Conservation (phyloP, 2,888 invertebrate species). For the Unio pictorum region DNA sequence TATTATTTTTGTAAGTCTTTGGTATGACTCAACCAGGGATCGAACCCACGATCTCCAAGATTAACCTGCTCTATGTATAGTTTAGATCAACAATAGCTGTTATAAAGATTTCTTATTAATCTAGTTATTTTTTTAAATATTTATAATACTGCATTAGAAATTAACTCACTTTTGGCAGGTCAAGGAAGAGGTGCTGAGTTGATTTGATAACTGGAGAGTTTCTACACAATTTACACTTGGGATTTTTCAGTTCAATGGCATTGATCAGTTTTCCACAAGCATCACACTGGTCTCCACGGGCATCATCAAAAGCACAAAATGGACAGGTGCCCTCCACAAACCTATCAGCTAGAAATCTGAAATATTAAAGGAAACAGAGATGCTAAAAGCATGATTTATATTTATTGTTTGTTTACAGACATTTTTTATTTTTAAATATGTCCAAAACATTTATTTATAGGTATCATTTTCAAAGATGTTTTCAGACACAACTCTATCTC, state of each 20-base stretch:
- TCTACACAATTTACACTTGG: slow-evolving; percentile 91
- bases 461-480: neutral
- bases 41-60: too few relatives aligned
- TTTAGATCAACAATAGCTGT: too few relatives aligned
- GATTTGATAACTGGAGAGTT: slow-evolving; percentile 79
- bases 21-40: too few relatives aligned
- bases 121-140: too few relatives aligned
- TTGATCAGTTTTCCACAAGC: slow-evolving; percentile 96
- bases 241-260: slow-evolving; percentile 87
- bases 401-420: neutral
- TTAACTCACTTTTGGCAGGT: slow-evolving; percentile 85
- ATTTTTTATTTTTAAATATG: neutral
- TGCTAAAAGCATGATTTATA: neutral
- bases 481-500: too few relatives aligned
- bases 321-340: slow-evolving; percentile 99
- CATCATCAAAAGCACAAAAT: slow-evolving; percentile 91
- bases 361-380: neutral
- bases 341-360: slow-evolving; percentile 75
- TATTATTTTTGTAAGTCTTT: too few relatives aligned
- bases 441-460: neutral
- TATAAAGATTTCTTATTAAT: too few relatives aligned
- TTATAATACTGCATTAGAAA: too few relatives aligned
- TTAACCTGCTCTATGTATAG: too few relatives aligned
- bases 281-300: slow-evolving; percentile 99
- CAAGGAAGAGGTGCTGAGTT: slow-evolving; percentile 95